These are phyloP conservation scores for Kryphioiulus occultus DNA, from an alignment of 2,888 invertebrate species.

Conservation along the genomic window DNA sequence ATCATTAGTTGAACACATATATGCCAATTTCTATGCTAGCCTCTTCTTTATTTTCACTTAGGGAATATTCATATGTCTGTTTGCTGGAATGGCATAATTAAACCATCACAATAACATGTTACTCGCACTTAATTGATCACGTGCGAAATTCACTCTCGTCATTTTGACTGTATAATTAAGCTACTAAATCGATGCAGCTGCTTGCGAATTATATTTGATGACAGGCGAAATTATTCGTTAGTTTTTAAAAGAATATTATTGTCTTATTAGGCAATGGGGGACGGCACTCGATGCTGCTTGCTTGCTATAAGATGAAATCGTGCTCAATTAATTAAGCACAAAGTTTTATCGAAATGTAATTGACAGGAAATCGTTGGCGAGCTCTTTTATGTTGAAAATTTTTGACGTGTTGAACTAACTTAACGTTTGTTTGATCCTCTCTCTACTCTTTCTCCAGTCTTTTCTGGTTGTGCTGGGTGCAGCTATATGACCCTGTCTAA, in stretches of 20 bases:
- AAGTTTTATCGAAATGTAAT: not conserved
- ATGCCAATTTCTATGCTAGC: not conserved
- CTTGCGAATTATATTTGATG: constrained; percentile 3
- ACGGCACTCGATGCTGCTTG: not conserved
- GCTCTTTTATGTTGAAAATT: not conserved
- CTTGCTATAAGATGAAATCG: not conserved
- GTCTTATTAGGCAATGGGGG: not conserved
- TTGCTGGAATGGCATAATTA: not conserved
- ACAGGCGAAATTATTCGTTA: not conserved
- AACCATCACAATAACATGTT: not conserved
- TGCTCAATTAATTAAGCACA: not conserved
- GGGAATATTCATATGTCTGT: not conserved
- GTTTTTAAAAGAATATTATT: not conserved
- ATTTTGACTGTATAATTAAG: not conserved
- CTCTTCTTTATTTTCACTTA: not conserved
- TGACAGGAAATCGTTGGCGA: not conserved
- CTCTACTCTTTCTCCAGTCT: not conserved
- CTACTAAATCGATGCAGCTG: not conserved
- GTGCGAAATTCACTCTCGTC: not conserved
- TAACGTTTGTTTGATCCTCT: no score
- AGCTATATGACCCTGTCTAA: not conserved
- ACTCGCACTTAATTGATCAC: not conserved
- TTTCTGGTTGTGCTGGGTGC: not conserved
- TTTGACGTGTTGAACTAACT: no score
- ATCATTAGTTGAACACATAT: not conserved